Conservation (phyloP, 2,888 invertebrate genomes). For the Isoperla grammatica region DNA sequence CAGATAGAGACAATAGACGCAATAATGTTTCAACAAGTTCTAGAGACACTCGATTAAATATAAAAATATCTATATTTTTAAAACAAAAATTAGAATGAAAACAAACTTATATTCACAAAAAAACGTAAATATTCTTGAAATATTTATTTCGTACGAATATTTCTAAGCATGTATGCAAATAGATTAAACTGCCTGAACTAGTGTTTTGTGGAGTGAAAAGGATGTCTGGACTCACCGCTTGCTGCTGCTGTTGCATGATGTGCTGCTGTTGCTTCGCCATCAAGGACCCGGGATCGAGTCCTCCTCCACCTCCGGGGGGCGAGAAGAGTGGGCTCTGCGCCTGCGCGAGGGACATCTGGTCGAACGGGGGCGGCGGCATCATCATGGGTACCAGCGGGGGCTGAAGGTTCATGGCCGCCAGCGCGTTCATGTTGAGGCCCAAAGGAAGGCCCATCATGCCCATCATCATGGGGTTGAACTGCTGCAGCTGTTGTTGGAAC, state of each 20-base stretch:
- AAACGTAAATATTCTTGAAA: too few relatives aligned
- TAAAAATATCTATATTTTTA: too few relatives aligned
- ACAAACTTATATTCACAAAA: too few relatives aligned
- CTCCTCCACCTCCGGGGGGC: slow-evolving; percentile 40
- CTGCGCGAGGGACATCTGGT: slow-evolving; percentile 50
- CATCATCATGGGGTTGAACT: slow-evolving; percentile 87
- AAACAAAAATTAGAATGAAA: too few relatives aligned
- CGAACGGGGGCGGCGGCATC: slow-evolving; percentile 78
- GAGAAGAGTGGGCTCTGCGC: slow-evolving; percentile 32
- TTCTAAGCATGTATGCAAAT: too few relatives aligned
- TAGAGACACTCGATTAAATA: too few relatives aligned
- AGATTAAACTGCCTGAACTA: too few relatives aligned
- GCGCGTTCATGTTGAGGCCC: slow-evolving; percentile 70
- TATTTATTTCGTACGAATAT: too few relatives aligned
- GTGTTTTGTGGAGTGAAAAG: too few relatives aligned
- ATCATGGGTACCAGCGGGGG: slow-evolving; percentile 86
- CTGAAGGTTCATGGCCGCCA: slow-evolving; percentile 93
- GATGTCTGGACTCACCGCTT: slow-evolving; percentile 53
- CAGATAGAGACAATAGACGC: too few relatives aligned
- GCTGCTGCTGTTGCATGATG: slow-evolving; percentile 60
- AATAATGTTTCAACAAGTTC: too few relatives aligned
- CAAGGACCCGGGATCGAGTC: slow-evolving; percentile 45
- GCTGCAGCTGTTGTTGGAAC: slow-evolving; percentile 75
- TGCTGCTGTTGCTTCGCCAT: slow-evolving; percentile 64
- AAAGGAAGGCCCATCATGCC: slow-evolving; percentile 78